Evolutionary conservation across 2,113 vertebrate species (phyloP).

Genomic region (Lamprologus sp.): DNA sequence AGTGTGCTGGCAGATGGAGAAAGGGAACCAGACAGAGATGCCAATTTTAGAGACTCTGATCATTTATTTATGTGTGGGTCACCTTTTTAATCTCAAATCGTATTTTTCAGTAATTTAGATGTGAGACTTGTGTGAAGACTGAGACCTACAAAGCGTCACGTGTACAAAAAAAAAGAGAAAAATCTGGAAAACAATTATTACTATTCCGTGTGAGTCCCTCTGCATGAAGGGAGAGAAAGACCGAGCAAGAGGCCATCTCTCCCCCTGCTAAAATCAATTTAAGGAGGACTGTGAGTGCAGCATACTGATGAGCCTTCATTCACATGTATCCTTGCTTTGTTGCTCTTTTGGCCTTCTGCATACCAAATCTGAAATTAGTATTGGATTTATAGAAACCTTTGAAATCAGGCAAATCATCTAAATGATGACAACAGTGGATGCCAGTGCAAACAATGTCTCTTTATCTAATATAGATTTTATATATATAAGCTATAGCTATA

Average conservation of each 20-base stretch:
- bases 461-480: not conserved
- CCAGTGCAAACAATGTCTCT: not conserved
- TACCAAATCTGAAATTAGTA: slow-evolving; percentile 4
- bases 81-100: not conserved
- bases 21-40: not conserved
- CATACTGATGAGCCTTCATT: slow-evolving; percentile 47
- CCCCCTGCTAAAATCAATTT: slow-evolving; percentile 43
- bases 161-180: slow-evolving; percentile 1
- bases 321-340: not conserved
- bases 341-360: not conserved
- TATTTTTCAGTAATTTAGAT: not conserved
- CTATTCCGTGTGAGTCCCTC: not conserved
- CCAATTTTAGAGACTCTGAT: not conserved
- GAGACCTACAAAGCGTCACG: not conserved
- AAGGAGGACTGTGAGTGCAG: not conserved
- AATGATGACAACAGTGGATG: not conserved
- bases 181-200: slow-evolving; percentile 25
- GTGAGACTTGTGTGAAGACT: not conserved
- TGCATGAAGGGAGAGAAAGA: not conserved
- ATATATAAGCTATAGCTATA: not conserved
- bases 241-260: slow-evolving; percentile 18
- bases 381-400: not conserved
- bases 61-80: not conserved
- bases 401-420: not conserved
- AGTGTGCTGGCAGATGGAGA: not conserved